Evolutionary conservation across 2,113 vertebrate genomes (phyloP), one percentile per base, ranked within the genome.

Genomic region (Vidua macroura): DNA sequence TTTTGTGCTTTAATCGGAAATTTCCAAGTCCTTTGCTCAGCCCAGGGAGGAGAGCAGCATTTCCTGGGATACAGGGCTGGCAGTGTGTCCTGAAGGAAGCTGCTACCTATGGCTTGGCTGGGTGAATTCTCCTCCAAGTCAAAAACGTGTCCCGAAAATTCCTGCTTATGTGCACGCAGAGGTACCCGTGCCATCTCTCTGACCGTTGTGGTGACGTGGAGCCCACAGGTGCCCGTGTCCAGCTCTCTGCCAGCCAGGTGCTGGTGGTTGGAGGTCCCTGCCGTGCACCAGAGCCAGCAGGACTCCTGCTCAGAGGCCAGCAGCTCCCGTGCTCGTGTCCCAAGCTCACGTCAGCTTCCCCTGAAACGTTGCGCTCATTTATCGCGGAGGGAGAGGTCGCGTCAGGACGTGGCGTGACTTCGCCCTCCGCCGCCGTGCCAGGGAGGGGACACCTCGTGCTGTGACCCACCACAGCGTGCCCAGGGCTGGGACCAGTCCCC

Each of bases 91-190:
- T 53, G 37, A 41, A 53, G 64, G 77, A 49, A 53, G 68, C 63
- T 69, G 67, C 60, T 23, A 0, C 58, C 25, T 74, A 0, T 13
- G 55, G 16, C 79, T 53, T 53, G 18, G 31, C 58, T 39, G 69
- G 58, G 9, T 60, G 53, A 68, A 31, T 56, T 43, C 31, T 59
- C 37, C 77, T 48, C 10, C 41, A 9, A 10, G 28, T 53, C 53
- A n/a, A 12, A 14, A 13, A 9, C 2, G 24, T 52, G 9, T 28
- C 75, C 49, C 49, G 55, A 35, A 79, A 79, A 44, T 30, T 30
- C 31, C 60, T 15, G 39, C 12, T 1, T 0, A 0, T 0, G 1
- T 31, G 73, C 13, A 3, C 0, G 0, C 13, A 17, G 84, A 35
- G 2, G 4, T 22, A 2, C 43, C 58, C 0, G 0, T 49, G 31